phyloP scores from a whole-genome alignment of 2,113 vertebrate species.

The Megaleporinus macrocephalus region DNA sequence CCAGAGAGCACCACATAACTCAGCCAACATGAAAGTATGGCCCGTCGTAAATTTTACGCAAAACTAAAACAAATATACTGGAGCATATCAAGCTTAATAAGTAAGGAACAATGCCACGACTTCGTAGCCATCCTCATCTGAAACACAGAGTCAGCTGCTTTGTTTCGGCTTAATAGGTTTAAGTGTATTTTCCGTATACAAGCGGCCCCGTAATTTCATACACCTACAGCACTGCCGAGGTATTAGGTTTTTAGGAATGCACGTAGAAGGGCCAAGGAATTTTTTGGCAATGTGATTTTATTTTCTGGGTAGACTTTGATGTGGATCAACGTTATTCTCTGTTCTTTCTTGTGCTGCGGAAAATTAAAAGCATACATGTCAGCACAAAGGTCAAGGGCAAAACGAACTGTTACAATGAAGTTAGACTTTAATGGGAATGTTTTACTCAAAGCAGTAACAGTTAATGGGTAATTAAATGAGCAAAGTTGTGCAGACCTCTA shows the following conservation, averaged over 20 bases:
- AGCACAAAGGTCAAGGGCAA: constrained; percentile 63
- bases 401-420: constrained; percentile 51
- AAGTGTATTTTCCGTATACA: constrained; percentile 48
- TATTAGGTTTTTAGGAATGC: constrained; percentile 69
- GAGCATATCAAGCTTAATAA: constrained; percentile 57
- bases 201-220: constrained; percentile 47
- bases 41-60: constrained; percentile 60
- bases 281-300: constrained; percentile 65
- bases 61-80: constrained; percentile 61
- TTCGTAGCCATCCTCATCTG: constrained; percentile 34
- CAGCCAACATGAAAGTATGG: constrained; percentile 70
- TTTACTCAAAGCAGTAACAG: constrained; percentile 32
- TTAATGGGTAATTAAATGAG: constrained; percentile 22
- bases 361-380: constrained; percentile 68
- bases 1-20: constrained; percentile 67
- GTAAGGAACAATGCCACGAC: constrained; percentile 40
- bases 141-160: constrained; percentile 43
- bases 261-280: constrained; percentile 63
- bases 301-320: constrained; percentile 70
- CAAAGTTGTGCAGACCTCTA: constrained; percentile 26
- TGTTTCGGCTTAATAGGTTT: constrained; percentile 44
- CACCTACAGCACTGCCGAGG: constrained; percentile 62
- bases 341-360: constrained; percentile 60
- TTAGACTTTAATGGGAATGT: constrained; percentile 44
- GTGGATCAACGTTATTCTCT: constrained; percentile 65